Evolutionary conservation across 2,888 invertebrate genomes (phyloP).

Genomic region (Idaea dimidiata): DNA sequence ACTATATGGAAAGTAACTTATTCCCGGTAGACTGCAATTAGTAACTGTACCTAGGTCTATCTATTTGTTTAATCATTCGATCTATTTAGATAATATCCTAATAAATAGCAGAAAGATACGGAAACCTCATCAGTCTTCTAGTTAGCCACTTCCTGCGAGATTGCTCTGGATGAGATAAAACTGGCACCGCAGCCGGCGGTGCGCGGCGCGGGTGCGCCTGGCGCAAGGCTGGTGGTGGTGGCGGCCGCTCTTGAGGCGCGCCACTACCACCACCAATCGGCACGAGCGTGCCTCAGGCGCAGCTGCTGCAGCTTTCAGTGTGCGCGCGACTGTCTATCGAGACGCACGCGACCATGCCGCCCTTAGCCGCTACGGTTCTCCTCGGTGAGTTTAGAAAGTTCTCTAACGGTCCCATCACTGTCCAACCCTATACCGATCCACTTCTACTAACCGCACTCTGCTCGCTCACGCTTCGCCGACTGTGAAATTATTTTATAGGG

Average conservation of each 20-base stretch:
- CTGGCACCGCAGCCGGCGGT: neutral
- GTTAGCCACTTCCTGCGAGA: too few species aligned
- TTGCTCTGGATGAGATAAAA: too few species aligned
- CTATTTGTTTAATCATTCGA: too few species aligned
- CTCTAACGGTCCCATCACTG: neutral
- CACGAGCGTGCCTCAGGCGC: constrained; percentile 20
- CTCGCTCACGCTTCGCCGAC: neutral
- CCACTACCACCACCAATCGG: constrained; percentile 5
- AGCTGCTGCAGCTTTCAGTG: constrained; percentile 16
- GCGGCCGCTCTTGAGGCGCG: neutral
- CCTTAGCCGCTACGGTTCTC: constrained; percentile 9
- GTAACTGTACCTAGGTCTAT: too few species aligned
- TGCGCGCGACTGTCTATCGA: constrained; percentile 32
- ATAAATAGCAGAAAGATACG: too few species aligned
- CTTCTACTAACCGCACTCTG: neutral
- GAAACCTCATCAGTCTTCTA: too few species aligned
- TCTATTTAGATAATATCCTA: too few species aligned
- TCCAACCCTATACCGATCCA: neutral
- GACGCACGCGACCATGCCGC: constrained; percentile 12
- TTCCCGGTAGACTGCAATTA: too few species aligned
- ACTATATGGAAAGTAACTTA: too few species aligned
- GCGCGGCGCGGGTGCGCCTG: neutral
- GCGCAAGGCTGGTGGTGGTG: constrained; percentile 8
- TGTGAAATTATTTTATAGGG: neutral
- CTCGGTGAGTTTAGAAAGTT: constrained; percentile 15